Conservation (phyloP, 2,113 vertebrate species). For the Piliocolobus tephrosceles region DNA sequence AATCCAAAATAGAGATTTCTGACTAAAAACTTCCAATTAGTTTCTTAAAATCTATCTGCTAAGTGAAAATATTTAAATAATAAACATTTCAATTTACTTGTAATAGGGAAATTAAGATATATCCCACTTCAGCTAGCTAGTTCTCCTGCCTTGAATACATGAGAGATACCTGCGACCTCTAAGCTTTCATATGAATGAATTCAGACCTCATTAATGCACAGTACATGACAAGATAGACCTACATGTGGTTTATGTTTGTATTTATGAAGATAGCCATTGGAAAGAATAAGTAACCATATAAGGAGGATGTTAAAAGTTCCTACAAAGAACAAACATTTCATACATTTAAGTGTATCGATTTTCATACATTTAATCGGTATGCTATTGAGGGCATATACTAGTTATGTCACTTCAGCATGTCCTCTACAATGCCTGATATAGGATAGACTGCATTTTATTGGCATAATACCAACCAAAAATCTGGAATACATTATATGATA, state of each 20-base stretch:
- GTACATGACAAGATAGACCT: background rate
- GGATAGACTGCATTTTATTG: background rate
- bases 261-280: background rate
- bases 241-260: background rate
- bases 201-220: background rate
- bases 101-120: background rate
- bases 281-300: background rate
- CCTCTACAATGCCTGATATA: background rate
- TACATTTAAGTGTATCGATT: background rate
- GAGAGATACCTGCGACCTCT: background rate
- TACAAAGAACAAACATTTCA: background rate
- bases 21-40: background rate
- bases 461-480: background rate
- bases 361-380: background rate
- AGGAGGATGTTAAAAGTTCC: background rate
- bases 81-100: background rate
- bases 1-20: background rate
- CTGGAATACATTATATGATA: background rate
- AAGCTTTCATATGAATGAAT: background rate
- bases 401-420: background rate
- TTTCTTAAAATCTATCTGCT: background rate
- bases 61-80: background rate
- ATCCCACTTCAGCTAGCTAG: background rate
- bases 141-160: background rate
- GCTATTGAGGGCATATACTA: background rate